Percentiles rank a stretch among this genome's conserved stretches.
Evolutionary conservation across 30 jellyfish, hydroid and myxozoan species (phyloP).

Genomic region (Aurelia coerulea): DNA sequence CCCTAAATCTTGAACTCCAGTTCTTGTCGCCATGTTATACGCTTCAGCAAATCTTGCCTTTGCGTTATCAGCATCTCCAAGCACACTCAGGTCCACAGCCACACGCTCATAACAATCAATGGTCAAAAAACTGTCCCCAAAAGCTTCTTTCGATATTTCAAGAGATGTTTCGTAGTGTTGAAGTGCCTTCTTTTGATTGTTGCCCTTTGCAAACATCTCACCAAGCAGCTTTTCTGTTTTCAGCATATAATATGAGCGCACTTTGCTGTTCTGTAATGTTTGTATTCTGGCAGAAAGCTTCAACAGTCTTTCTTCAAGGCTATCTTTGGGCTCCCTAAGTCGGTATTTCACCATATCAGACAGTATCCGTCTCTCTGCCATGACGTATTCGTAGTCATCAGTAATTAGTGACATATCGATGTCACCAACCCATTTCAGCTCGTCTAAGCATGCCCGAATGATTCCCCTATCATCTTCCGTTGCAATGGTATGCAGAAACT

Average conservation of each 20-base stretch:
- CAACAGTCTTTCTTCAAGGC: background rate
- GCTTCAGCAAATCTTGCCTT: background rate
- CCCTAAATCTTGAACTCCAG: constrained; percentile 1
- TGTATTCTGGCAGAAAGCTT: background rate
- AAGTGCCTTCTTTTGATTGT: background rate
- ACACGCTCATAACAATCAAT: constrained; percentile 5
- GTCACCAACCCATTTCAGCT: constrained; percentile 7
- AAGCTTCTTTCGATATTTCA: background rate
- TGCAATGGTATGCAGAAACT: background rate
- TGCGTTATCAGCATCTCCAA: background rate
- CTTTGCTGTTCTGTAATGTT: background rate
- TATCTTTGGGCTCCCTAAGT: background rate
- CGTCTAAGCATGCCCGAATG: constrained; percentile 3
- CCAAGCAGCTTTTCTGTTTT: background rate
- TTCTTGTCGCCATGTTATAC: background rate
- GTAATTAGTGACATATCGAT: background rate
- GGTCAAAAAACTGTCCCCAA: constrained; percentile 33
- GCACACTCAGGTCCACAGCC: background rate
- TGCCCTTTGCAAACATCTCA: background rate
- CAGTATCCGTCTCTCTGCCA: background rate
- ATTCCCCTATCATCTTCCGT: background rate
- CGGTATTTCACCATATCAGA: background rate
- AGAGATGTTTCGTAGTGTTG: background rate
- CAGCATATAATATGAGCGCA: background rate
- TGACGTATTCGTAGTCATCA: background rate